A percentile compares a stretch with the other conserved stretches of the same genome.
Evolutionary conservation across 2,888 invertebrate species (phyloP).

Genomic region (Clivina fossor): DNA sequence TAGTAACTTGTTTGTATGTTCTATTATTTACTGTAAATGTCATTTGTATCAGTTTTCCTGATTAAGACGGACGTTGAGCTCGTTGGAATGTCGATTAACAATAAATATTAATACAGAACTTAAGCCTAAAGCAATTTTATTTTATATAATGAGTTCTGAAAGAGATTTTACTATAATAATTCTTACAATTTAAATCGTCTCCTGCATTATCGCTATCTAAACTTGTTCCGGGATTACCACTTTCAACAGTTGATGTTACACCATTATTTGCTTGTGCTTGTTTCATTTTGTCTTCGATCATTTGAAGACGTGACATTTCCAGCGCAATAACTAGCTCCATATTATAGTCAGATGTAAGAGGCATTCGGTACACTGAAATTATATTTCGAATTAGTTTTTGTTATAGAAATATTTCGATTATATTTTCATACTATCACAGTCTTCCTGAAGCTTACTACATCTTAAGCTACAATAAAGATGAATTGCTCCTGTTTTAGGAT

Average conservation of each 20-base stretch:
- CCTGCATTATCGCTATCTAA: slow-evolving; percentile 49
- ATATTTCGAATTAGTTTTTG: not conserved
- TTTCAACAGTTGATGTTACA: slow-evolving; percentile 22
- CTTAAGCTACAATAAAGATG: slow-evolving; percentile 61
- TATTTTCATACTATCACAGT: slow-evolving; percentile 48
- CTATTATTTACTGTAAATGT: too few species aligned
- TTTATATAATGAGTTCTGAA: too few species aligned
- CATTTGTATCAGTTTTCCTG: too few species aligned
- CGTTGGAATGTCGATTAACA: too few species aligned
- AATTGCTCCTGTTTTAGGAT: slow-evolving; percentile 55
- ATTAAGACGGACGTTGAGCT: too few species aligned
- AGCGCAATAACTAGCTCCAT: slow-evolving; percentile 67
- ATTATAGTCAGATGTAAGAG: slow-evolving; percentile 55
- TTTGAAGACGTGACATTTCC: slow-evolving; percentile 69
- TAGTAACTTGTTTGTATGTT: too few species aligned
- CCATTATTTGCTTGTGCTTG: slow-evolving; percentile 50
- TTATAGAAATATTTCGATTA: not conserved
- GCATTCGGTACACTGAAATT: slow-evolving; percentile 43
- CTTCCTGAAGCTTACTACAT: slow-evolving; percentile 48
- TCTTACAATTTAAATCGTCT: slow-evolving; percentile 28
- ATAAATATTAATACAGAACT: too few species aligned
- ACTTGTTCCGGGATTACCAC: slow-evolving; percentile 50
- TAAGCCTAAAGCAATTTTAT: too few species aligned
- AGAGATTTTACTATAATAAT: too few species aligned
- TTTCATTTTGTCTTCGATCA: slow-evolving; percentile 62